Evolutionary conservation across 64 coral and sea anemone species (phyloP), one percentile per base, ranked within the genome.

Genomic region (Hydrozoanthus tunicans): DNA sequence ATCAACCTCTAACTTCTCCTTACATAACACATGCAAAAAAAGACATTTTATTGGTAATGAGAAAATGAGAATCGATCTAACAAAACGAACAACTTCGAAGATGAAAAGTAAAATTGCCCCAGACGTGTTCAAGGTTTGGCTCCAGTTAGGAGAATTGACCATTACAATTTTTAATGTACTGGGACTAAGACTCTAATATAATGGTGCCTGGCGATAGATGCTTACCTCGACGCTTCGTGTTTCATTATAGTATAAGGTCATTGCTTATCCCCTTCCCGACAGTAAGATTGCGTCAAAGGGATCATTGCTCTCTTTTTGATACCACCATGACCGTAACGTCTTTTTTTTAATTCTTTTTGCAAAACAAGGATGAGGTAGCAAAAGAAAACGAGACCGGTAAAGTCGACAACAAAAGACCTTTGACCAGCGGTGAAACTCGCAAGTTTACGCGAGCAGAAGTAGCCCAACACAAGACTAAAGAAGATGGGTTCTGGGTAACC

Each of bases 401-500:
- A 53, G 54, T 25, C 5, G 52, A 79, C 53, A 86, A 12, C 20
- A 86, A 51, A 73, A 72, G 14, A 71, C 32, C 32, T 43, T 43
- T 2, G n/a, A 73, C 20, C 26, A 53, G 43, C 6, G 10, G 6
- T 13, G 5, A 73, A 86, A 86, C 25, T 51, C 64, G 27, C 26
- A 53, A 90, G 12, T 91, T 70, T 64, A 80, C 78, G 6, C 53
- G 63, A 12, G 79, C 56, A 26, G 90, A 91, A 15, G 64, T 91
- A 27, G 60, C 90, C 8, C 11, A n/a, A n/a, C 90, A 91, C 78
- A 78, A 79, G 55, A 43, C 17, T 6, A 69, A 59, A 9, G 66
- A 81, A 71, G 66, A 81, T 60, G 90, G 90, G 7, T 71, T 91
- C 59, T 91, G 90, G 90, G 66, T 81, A 1, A 67, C 90, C 4